Conservation (phyloP, 2,888 invertebrate genomes). For the Agrochola circellaris region DNA sequence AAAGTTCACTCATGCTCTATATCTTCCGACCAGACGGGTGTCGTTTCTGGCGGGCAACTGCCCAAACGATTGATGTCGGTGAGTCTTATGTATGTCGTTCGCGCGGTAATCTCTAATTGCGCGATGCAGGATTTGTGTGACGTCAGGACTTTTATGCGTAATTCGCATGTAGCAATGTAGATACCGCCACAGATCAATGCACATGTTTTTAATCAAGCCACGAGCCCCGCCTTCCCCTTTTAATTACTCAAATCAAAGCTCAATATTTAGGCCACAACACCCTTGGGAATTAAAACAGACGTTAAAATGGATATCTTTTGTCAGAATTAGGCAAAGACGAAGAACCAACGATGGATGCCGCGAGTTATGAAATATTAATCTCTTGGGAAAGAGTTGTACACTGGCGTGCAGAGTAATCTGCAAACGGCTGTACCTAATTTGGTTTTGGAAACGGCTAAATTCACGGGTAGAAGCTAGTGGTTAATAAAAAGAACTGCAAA, state of each 20-base stretch:
- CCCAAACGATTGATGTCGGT: no score
- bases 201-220: constrained; percentile 16
- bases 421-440: neutral
- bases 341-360: constrained; percentile 46
- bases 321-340: constrained; percentile 35
- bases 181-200: no score
- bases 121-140: no score
- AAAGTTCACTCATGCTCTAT: no score
- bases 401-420: constrained; percentile 15
- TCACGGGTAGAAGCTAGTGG: no score
- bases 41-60: no score
- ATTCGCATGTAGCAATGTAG: no score
- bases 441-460: neutral
- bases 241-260: constrained; percentile 25
- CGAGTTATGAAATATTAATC: constrained; percentile 64
- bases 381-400: constrained; percentile 44
- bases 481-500: neutral
- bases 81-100: no score
- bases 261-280: constrained; percentile 15
- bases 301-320: constrained; percentile 38
- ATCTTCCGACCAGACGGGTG: no score
- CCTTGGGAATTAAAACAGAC: constrained; percentile 6
- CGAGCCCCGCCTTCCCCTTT: neutral
- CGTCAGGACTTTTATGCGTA: no score
- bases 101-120: no score